Evolutionary conservation across 2,797 vertebrate genomes (phyloP).

Genomic region (Coregonus suidteri): DNA sequence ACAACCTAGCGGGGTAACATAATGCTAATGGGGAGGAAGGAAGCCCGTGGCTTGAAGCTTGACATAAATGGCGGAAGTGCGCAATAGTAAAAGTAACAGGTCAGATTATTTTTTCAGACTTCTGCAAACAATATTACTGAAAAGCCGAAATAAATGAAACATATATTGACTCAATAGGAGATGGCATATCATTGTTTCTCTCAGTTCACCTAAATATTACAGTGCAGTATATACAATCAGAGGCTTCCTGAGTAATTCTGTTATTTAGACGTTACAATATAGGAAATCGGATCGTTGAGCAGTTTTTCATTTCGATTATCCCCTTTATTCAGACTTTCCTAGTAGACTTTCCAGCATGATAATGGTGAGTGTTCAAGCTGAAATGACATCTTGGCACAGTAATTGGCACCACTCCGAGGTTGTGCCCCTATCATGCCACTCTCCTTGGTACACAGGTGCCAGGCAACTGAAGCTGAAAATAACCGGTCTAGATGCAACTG

Average conservation of each 20-base stretch:
- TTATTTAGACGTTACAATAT: neutral
- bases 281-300: neutral
- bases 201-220: neutral
- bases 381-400: neutral
- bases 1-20: neutral
- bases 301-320: neutral
- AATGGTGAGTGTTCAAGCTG: neutral
- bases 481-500: neutral
- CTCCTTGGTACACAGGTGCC: neutral
- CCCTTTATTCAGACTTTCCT: neutral
- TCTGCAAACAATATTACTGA: neutral
- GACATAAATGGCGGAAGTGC: neutral
- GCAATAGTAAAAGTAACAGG: neutral
- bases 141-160: neutral
- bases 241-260: neutral
- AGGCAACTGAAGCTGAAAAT: neutral
- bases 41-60: neutral
- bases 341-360: neutral
- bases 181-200: neutral
- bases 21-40: neutral
- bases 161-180: neutral
- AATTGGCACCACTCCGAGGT: neutral
- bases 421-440: slow-evolving; percentile 1
- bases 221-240: neutral
- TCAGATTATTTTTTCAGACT: neutral